Evolutionary conservation across 2,888 invertebrate genomes (phyloP).

Genomic region (Drosophila algonquin): DNA sequence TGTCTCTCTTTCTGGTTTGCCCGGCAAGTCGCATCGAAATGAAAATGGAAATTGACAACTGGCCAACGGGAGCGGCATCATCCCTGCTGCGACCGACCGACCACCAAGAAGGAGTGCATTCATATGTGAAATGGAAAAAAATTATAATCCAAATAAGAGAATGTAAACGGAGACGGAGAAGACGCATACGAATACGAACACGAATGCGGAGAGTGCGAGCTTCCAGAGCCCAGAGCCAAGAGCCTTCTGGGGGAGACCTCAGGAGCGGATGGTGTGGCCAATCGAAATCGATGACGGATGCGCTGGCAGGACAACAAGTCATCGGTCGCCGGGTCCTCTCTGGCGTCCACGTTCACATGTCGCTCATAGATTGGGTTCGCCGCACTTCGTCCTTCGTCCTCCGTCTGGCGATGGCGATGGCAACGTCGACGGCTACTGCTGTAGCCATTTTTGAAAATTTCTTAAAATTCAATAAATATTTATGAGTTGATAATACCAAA

Average conservation of each 20-base stretch:
- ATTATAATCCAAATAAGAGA: conserved; percentile 81
- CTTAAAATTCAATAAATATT: conserved; percentile 83
- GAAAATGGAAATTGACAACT: conserved; percentile 72
- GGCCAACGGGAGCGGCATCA: conserved; percentile 32
- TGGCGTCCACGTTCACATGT: conserved; percentile 15
- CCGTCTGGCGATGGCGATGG: background rate
- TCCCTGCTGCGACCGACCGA: conserved; percentile 24
- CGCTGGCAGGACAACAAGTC: conserved; percentile 63
- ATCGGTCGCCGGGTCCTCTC: conserved; percentile 18
- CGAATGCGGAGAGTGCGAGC: conserved; percentile 13
- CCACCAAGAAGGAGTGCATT: conserved; percentile 72
- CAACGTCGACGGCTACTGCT: conserved; percentile 8
- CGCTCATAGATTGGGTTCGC: conserved; percentile 44
- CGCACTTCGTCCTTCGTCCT: background rate
- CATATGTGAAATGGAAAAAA: conserved; percentile 82
- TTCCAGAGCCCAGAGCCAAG: background rate
- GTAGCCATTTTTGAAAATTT: conserved; percentile 71
- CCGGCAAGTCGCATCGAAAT: conserved; percentile 18
- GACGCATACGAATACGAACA: conserved; percentile 17
- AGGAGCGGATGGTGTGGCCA: conserved; percentile 39
- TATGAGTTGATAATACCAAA: conserved; percentile 81
- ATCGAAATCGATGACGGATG: conserved; percentile 73
- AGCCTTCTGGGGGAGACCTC: conserved; percentile 4
- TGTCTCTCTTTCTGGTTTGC: conserved; percentile 8
- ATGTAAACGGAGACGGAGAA: conserved; percentile 61